phyloP scores from a whole-genome alignment of 2,113 vertebrate genomes.

The Oryzias javanicus region DNA sequence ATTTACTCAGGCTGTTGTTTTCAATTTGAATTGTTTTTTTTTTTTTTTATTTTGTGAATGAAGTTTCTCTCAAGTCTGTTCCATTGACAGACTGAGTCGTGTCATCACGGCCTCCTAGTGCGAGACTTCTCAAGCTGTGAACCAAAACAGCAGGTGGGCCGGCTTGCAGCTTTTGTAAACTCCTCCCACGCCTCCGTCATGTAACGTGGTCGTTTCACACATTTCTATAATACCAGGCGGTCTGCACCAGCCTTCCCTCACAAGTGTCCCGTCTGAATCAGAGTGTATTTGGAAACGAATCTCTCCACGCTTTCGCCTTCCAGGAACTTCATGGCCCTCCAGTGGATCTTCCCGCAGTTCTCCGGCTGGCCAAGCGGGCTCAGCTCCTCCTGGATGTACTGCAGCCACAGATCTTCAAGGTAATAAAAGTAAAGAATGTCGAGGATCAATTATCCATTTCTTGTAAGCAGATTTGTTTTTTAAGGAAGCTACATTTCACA shows the following conservation, averaged over 20 bases:
- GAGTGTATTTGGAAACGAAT: slow-evolving; percentile 85
- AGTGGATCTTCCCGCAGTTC: slow-evolving; percentile 89
- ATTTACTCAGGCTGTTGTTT: no score
- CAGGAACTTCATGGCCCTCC: slow-evolving; percentile 93
- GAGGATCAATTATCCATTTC: neutral
- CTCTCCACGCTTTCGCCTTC: slow-evolving; percentile 84
- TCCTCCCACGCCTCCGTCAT: neutral
- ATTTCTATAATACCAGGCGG: neutral
- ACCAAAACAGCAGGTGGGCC: no score
- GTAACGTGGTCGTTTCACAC: neutral
- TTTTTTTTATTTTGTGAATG: no score
- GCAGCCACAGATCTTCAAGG: slow-evolving; percentile 88
- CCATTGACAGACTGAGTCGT: no score
- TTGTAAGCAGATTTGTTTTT: slow-evolving; percentile 4
- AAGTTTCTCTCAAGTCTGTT: no score
- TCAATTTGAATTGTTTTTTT: no score
- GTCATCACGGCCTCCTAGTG: no score
- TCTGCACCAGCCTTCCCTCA: slow-evolving; percentile 30
- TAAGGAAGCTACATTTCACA: neutral
- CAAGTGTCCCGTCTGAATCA: slow-evolving; percentile 86
- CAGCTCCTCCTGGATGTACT: slow-evolving; percentile 90
- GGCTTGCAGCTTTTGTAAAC: neutral
- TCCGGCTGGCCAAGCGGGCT: slow-evolving; percentile 82
- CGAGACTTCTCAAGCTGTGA: no score
- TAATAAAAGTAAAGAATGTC: neutral